phyloP scores from a whole-genome alignment of 2,888 invertebrate genomes.

The Achlya flavicornis region DNA sequence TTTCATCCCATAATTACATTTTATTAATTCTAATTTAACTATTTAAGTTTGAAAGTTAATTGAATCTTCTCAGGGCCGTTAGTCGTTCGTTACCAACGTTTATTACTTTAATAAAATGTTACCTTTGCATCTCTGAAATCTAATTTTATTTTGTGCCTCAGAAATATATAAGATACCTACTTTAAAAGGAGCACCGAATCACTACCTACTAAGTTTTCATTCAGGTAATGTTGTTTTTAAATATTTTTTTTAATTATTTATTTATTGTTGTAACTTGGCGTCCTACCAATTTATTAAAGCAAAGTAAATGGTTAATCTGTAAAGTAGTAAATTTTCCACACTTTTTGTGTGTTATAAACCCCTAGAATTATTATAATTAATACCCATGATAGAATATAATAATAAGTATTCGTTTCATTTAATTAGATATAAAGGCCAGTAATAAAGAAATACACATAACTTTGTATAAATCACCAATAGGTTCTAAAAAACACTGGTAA shows the following conservation, averaged over 20 bases:
- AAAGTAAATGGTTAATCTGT: too few species aligned
- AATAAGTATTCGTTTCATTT: neutral
- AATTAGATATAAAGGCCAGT: neutral
- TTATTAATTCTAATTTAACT: slow-evolving; percentile 35
- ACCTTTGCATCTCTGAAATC: slow-evolving; percentile 38
- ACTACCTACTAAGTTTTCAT: neutral
- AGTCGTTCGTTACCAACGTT: slow-evolving; percentile 29
- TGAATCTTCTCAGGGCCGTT: slow-evolving; percentile 35
- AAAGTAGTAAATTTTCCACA: neutral
- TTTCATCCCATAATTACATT: slow-evolving; percentile 34
- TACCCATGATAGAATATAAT: neutral
- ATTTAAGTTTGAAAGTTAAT: slow-evolving; percentile 42
- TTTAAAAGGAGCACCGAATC: slow-evolving; percentile 5
- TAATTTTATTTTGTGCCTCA: slow-evolving; percentile 21
- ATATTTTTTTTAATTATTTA: too few species aligned
- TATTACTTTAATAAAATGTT: slow-evolving; percentile 42
- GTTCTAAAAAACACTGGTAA: too few species aligned
- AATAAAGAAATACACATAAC: too few species aligned
- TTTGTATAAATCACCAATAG: too few species aligned
- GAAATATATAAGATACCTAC: neutral
- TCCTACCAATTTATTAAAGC: too few species aligned
- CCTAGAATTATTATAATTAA: neutral
- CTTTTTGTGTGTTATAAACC: neutral
- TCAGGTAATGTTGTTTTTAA: neutral
- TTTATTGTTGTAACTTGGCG: too few species aligned